Percentiles rank a stretch among this genome's conserved stretches.
These are phyloP conservation scores for Siderastrea radians DNA, from an alignment of 92 coral and sea anemone species.

Conservation along the genomic window DNA sequence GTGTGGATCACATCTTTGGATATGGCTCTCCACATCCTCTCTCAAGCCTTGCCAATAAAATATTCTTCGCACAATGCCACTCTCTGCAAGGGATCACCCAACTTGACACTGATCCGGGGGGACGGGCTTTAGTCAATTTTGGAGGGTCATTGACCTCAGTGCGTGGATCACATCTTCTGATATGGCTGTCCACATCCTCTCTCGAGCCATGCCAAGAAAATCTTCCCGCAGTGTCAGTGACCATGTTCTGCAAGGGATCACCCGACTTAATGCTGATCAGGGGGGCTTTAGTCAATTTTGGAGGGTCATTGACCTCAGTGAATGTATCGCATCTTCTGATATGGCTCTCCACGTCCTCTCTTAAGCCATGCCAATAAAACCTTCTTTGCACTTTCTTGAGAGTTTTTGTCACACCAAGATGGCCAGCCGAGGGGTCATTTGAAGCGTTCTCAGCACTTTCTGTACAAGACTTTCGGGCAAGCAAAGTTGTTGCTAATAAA, in stretches of 20 bases:
- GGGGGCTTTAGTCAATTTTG: constrained; percentile 31
- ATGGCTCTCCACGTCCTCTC: constrained; percentile 28
- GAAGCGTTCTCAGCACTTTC: constrained; percentile 41
- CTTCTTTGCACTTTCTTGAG: constrained; percentile 8
- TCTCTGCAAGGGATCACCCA: no score
- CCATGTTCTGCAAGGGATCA: constrained; percentile 43
- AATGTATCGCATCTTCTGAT: constrained; percentile 37
- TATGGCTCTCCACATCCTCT: no score
- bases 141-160: constrained; percentile 58
- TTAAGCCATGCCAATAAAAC: constrained; percentile 56
- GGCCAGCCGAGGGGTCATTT: constrained; percentile 61
- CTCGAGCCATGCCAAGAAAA: constrained; percentile 56
- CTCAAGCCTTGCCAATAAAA: no score
- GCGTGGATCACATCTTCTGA: constrained; percentile 39
- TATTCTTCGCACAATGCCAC: no score
- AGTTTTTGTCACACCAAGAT: constrained; percentile 48
- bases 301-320: constrained; percentile 59
- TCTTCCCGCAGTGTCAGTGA: no score
- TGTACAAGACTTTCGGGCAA: constrained; percentile 11
- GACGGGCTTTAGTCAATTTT: neutral
- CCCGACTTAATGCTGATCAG: constrained; percentile 40
- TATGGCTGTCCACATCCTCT: constrained; percentile 28
- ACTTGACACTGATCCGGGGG: no score
- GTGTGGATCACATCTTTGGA: no score
- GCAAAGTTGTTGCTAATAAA: constrained; percentile 14